These are phyloP conservation scores for Goniozus legneri DNA, from an alignment of 1,140 invertebrate genomes.

Conservation along the genomic window DNA sequence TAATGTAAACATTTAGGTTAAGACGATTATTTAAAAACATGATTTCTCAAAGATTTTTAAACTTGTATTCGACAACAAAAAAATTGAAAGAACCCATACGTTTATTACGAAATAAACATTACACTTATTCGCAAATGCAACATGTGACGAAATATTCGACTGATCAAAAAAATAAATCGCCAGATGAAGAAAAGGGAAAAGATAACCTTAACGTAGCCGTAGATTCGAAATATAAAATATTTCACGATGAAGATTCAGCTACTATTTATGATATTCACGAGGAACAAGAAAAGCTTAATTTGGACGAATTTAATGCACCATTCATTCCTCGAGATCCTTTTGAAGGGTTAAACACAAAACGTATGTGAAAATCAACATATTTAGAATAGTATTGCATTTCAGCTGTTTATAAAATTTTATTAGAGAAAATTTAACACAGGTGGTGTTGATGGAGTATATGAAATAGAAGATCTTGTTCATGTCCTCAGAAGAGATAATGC, in stretches of 20 bases:
- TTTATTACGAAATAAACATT: no score
- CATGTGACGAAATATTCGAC: no score
- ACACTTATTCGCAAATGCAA: no score
- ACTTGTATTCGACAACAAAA: no score
- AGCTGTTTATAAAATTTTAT: slow-evolving; percentile 2
- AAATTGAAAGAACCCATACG: no score
- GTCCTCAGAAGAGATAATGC: slow-evolving; percentile 75
- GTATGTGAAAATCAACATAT: slow-evolving; percentile 50
- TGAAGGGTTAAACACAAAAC: slow-evolving; percentile 49
- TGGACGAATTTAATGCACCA: slow-evolving; percentile 41
- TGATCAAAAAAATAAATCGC: no score
- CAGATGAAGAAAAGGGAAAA: no score
- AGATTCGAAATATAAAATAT: slow-evolving; percentile 57
- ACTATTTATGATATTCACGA: slow-evolving; percentile 67
- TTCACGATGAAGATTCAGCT: slow-evolving; percentile 61
- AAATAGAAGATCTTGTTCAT: slow-evolving; percentile 80
- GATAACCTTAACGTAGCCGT: slow-evolving; percentile 32
- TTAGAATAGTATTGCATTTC: not conserved
- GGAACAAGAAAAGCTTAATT: slow-evolving; percentile 52
- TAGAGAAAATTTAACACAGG: slow-evolving; percentile 56
- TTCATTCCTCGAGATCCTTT: slow-evolving; percentile 46
- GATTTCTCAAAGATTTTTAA: no score
- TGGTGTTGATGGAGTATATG: slow-evolving; percentile 76
- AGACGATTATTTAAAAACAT: no score
- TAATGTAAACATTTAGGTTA: no score